These are phyloP conservation scores for Macrosiphum euphorbiae DNA, from an alignment of 2,888 invertebrate genomes.

Conservation along the genomic window DNA sequence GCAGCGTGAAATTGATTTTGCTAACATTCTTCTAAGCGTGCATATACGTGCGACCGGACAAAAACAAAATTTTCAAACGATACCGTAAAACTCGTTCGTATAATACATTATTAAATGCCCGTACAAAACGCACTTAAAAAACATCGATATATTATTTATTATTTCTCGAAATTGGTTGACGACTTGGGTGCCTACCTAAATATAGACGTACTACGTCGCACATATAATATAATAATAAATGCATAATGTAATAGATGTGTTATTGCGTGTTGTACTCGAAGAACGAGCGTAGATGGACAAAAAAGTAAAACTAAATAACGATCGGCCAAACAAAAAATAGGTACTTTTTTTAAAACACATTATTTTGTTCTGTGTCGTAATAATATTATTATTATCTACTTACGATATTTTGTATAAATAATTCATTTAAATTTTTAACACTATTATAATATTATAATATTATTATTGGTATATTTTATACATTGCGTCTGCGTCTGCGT, in stretches of 20 bases:
- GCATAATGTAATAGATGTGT: neutral
- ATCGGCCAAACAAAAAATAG: neutral
- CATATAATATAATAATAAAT: neutral
- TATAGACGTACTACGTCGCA: neutral
- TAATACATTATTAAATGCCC: neutral
- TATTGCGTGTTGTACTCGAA: neutral
- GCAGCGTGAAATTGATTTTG: conserved; percentile 52
- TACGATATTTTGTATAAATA: conserved; percentile 34
- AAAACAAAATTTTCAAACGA: conserved; percentile 4
- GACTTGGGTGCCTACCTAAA: neutral
- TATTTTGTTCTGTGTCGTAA: too few relatives aligned
- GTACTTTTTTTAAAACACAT: too few relatives aligned
- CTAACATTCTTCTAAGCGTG: neutral
- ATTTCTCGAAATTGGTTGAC: neutral
- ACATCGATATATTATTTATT: conserved; percentile 13
- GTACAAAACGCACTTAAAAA: neutral
- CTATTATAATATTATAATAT: neutral
- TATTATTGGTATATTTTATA: neutral
- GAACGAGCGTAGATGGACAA: neutral
- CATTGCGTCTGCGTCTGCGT: neutral
- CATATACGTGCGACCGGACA: neutral
- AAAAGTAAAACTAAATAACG: neutral
- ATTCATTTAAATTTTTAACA: neutral
- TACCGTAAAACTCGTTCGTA: neutral
- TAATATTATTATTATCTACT: neutral